Base-by-base conservation (phyloP, 2,797 vertebrate species). In the Coccyzus lansbergi region DNA sequence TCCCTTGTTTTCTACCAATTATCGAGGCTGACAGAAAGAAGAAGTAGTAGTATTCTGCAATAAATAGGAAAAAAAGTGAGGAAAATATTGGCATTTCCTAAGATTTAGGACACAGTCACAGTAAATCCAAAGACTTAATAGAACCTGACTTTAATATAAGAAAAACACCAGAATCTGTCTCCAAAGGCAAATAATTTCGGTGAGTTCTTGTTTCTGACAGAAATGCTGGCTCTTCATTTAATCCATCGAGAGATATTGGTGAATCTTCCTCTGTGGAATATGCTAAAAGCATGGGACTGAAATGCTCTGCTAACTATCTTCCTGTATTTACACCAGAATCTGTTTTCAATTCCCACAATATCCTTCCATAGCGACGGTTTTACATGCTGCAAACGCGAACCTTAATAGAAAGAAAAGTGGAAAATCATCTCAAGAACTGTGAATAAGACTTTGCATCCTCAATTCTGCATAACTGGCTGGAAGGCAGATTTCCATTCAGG, bases 101-200 rank as follows among this genome's bases (percentile, higher is more conserved):
- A 80, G 93, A 94, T 93, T 88, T 85, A 91, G 42, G 58, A 26
- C 60, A 76, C 46, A 46, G 72, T 69, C 89, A 85, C 80, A 88
- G 89, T 85, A 71, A 97, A 96, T 95, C 89, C 88, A 55, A 89
- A 90, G 25, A 76, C 90, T 94, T 95, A 96, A 91, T 82, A 93
- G 82, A 70, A 64, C 34, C 36, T 75, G 75, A n/a, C 42, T 95
- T 96, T 83, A 76, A 84, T 58, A 79, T 90, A 92, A 91, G 87
- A 86, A 95, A 92, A 94, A 56, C 83, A 91, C 42, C 40, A 79
- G 85, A 88, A 88, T 70, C 67, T 21, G 77, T 91, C 83, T 95
- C 85, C 36, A 67, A 91, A 93, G 86, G 81, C 83, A 82, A 86
- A 80, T 80, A 67, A 88, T 93, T 94, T 85, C 38, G 83, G 51